Base-by-base conservation (phyloP, 1,140 invertebrate species). In the Lasaia peninsularis region DNA sequence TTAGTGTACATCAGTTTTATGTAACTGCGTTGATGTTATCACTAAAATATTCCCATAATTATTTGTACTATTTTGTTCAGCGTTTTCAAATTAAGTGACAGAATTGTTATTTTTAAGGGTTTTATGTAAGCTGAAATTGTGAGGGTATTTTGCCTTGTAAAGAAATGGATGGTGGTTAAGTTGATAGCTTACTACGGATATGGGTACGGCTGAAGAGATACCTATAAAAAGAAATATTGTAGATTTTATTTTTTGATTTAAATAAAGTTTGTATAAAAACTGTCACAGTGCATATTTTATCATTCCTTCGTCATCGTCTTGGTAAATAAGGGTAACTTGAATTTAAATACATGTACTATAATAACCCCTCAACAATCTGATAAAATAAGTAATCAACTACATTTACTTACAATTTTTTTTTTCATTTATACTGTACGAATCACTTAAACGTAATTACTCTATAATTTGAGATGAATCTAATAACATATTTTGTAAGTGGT, bases 231-330 rank as follows among this genome's bases (percentile, higher is more conserved):
- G 73, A 70, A 78, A 78, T 77, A 80, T 78, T 86, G 82, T 88
- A 88, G 80, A 83, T 80, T 86, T 87, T 88, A 88, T 88, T 88
- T 88, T 88, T 88, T 81, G 82, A 86, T 86, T 88, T 88, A 85
- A 88, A 88, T 88, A 88, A 88, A 88, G 80, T 88, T 88, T 88
- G 82, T 88, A 86, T 79, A 69, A 88, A 87, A 88, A 44, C 40
- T 44, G 78, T 58, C 10, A 63, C 53, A 18, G 28, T 34, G 64
- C 52, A 48, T 69, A 74, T 76, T 71, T 67, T 56, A 8, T 28
- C 6, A 16, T 32, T 16, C 50, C 24, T 40, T 32, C 6, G 0
- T 12, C 24, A n/a, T 16, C 14, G 8, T n/a, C 24, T 7, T 28
- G 24, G 24, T 28, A 28, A 28, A 28, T 28, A 28, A 28, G 24